A percentile compares a stretch with the other conserved stretches of the same genome.
phyloP scores from a whole-genome alignment of 1,140 invertebrate genomes.

The Lutraria rhynchaena region DNA sequence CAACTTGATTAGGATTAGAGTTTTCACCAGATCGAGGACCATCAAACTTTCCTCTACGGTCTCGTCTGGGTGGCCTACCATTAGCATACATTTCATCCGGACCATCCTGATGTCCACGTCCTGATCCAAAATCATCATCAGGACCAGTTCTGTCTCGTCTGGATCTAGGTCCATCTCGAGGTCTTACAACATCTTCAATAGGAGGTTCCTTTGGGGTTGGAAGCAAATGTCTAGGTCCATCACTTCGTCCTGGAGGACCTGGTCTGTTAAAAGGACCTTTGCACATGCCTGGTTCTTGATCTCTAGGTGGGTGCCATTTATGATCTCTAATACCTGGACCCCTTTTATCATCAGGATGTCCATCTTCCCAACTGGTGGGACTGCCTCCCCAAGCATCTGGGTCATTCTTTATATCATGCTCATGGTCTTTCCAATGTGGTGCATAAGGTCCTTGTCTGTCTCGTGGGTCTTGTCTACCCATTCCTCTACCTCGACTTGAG shows the following conservation, averaged over 20 bases:
- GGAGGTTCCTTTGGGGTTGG: neutral
- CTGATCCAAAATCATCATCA: no score
- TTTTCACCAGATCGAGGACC: neutral
- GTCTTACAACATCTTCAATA: neutral
- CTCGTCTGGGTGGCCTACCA: neutral
- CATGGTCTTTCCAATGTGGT: constrained; percentile 1
- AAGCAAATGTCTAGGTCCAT: constrained; percentile 2
- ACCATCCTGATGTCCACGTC: no score
- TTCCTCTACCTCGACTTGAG: neutral
- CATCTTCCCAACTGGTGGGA: neutral
- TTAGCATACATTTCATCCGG: neutral
- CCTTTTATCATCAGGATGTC: neutral
- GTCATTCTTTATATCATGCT: neutral
- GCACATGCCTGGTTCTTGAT: neutral
- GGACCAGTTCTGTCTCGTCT: no score
- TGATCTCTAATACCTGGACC: neutral
- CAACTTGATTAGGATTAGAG: no score
- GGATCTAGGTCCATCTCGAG: neutral
- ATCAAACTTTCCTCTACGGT: constrained; percentile 11
- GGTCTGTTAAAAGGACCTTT: constrained; percentile 14
- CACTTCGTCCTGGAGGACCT: neutral
- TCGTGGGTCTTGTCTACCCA: neutral
- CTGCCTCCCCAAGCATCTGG: neutral
- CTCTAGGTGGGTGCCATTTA: neutral
- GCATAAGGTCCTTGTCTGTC: constrained; percentile 20